A percentile compares a stretch with the other conserved stretches of the same genome.
phyloP scores from a whole-genome alignment of 2,888 invertebrate genomes.

The Scaptodrosophila latifasciaeformis region DNA sequence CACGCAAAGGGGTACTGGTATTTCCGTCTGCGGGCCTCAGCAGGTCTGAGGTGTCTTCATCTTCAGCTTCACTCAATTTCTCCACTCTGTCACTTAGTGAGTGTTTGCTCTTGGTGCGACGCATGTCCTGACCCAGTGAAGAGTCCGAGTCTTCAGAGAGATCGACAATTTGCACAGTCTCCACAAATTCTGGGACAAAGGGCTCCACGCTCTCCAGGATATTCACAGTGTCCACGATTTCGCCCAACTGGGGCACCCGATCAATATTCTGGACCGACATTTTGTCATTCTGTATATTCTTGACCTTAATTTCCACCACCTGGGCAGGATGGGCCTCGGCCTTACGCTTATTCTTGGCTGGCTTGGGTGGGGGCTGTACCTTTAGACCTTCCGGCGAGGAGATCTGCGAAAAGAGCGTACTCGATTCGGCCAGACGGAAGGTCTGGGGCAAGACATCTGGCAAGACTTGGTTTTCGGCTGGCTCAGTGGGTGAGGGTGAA shows the following conservation, averaged over 20 bases:
- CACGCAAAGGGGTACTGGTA: conserved; percentile 67
- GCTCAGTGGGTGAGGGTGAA: conserved; percentile 1
- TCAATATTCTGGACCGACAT: conserved; percentile 76
- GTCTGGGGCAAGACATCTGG: conserved; percentile 78
- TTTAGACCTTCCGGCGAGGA: conserved; percentile 69
- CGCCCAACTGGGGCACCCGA: conserved; percentile 70
- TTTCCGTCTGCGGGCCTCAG: conserved; percentile 49
- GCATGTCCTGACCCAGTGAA: conserved; percentile 67
- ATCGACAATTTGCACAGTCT: conserved; percentile 78
- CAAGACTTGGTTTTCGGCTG: conserved; percentile 68
- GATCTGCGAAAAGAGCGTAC: conserved; percentile 82
- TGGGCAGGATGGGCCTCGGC: conserved; percentile 72
- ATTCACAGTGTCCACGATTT: conserved; percentile 76
- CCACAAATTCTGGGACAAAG: conserved; percentile 77
- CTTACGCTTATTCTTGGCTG: conserved; percentile 63
- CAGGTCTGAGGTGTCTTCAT: conserved; percentile 43
- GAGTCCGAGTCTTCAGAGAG: conserved; percentile 77
- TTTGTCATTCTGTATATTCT: conserved; percentile 81
- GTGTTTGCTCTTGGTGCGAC: conserved; percentile 57
- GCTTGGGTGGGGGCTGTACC: conserved; percentile 27
- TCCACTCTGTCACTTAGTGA: conserved; percentile 54
- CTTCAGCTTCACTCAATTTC: conserved; percentile 36
- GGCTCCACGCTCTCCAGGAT: conserved; percentile 77
- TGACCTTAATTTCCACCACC: conserved; percentile 82
- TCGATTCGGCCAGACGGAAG: conserved; percentile 81